Evolutionary conservation across 2,113 vertebrate species (phyloP).

Genomic region (Empidonax alnorum): DNA sequence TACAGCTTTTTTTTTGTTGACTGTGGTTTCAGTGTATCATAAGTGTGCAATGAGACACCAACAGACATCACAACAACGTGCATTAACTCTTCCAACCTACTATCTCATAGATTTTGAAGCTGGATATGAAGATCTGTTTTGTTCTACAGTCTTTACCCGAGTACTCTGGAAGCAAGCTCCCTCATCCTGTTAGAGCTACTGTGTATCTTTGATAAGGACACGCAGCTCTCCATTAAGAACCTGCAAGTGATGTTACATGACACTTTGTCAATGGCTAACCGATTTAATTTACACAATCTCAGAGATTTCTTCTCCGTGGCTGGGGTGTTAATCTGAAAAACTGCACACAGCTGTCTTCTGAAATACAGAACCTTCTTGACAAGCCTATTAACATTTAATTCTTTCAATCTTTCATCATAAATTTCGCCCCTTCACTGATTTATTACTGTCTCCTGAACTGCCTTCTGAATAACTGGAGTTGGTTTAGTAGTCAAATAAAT

Average conservation of each 20-base stretch:
- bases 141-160: neutral
- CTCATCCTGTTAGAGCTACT: neutral
- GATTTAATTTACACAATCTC: neutral
- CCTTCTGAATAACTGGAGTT: neutral
- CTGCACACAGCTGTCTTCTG: fast-evolving
- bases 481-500: neutral
- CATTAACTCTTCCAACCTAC: neutral
- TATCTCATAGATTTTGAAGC: neutral
- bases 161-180: neutral
- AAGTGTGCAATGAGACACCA: neutral
- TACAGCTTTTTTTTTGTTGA: neutral
- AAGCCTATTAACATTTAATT: neutral
- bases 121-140: neutral
- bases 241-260: neutral
- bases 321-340: neutral
- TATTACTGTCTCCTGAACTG: neutral
- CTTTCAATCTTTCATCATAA: neutral
- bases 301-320: neutral
- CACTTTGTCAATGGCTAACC: neutral
- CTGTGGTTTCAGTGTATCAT: neutral
- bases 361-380: neutral
- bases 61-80: neutral
- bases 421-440: neutral
- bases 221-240: neutral
- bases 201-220: neutral